phyloP scores from a whole-genome alignment of 2,797 vertebrate genomes.

The Adelosebastes latens region DNA sequence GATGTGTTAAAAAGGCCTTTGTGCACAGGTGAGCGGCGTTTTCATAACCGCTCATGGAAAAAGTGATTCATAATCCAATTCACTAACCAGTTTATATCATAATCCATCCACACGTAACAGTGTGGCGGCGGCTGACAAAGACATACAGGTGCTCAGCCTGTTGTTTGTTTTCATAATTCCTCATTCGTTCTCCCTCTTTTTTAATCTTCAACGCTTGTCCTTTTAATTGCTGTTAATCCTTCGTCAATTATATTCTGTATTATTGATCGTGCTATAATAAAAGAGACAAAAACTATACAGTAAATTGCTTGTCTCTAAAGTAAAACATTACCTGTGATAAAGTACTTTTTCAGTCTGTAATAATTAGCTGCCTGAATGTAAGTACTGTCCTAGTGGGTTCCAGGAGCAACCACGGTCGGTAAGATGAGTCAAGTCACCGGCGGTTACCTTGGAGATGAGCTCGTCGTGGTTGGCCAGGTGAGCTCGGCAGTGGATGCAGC shows the following conservation, averaged over 20 bases:
- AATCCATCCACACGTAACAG: constrained; percentile 37
- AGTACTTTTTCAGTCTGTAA: constrained; percentile 4
- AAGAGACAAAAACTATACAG: background rate
- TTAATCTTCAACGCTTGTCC: background rate
- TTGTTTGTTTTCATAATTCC: constrained; percentile 13
- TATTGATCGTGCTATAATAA: background rate
- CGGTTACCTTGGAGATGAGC: constrained; percentile 97
- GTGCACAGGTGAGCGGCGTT: constrained; percentile 40
- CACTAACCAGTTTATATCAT: constrained; percentile 47
- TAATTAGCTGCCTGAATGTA: background rate
- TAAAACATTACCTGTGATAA: background rate
- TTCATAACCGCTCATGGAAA: constrained; percentile 44
- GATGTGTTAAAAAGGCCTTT: constrained; percentile 14
- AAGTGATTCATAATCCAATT: constrained; percentile 66
- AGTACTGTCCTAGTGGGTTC: constrained; percentile 7
- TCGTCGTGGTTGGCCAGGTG: constrained; percentile 99
- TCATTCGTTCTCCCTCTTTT: background rate
- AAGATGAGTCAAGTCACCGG: background rate
- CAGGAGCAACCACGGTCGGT: background rate
- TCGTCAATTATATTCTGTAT: background rate
- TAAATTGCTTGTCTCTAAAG: background rate
- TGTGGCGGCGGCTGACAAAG: constrained; percentile 10
- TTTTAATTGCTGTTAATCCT: background rate
- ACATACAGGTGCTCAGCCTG: constrained; percentile 42
- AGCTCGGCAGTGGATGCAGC: constrained; percentile 98